Evolutionary conservation across 2,113 vertebrate genomes (phyloP).

Genomic region (Reinhardtius hippoglossoides): DNA sequence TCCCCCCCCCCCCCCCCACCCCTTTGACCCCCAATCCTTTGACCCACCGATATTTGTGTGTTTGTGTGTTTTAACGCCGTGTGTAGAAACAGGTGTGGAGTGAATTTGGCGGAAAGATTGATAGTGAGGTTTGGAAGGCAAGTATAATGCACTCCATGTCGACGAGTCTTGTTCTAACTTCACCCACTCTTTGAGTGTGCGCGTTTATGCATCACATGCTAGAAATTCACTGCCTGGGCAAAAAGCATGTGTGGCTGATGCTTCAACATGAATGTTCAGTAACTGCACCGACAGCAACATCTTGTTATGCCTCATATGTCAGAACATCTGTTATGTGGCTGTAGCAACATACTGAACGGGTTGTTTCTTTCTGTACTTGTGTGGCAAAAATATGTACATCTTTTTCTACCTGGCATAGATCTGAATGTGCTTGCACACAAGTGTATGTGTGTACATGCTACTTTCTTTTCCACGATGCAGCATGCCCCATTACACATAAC

Average conservation of each 20-base stretch:
- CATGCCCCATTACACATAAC: constrained; percentile 67
- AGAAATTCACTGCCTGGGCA: constrained; percentile 46
- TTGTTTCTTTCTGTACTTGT: constrained; percentile 35
- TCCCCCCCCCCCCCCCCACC: constrained; percentile 40
- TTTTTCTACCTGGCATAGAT: constrained; percentile 33
- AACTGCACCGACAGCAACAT: constrained; percentile 37
- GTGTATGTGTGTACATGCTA: constrained; percentile 9
- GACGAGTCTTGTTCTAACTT: constrained; percentile 41
- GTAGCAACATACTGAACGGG: constrained; percentile 32
- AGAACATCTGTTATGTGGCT: constrained; percentile 45
- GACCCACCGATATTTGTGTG: constrained; percentile 46
- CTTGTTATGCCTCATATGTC: constrained; percentile 37
- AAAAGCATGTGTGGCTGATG: constrained; percentile 74
- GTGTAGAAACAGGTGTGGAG: constrained; percentile 97
- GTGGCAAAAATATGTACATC: constrained; percentile 27
- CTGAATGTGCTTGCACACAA: constrained; percentile 25
- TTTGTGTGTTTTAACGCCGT: constrained; percentile 70
- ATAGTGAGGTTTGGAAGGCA: constrained; percentile 99
- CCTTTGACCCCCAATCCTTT: constrained; percentile 35
- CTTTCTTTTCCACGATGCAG: constrained; percentile 47
- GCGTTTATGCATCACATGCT: constrained; percentile 37
- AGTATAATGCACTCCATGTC: constrained; percentile 85
- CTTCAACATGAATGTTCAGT: constrained; percentile 46
- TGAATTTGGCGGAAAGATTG: constrained; percentile 99
- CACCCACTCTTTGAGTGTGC: constrained; percentile 45